Base-by-base conservation (phyloP, 2,113 vertebrate species). In the Paedocypris sp. region DNA sequence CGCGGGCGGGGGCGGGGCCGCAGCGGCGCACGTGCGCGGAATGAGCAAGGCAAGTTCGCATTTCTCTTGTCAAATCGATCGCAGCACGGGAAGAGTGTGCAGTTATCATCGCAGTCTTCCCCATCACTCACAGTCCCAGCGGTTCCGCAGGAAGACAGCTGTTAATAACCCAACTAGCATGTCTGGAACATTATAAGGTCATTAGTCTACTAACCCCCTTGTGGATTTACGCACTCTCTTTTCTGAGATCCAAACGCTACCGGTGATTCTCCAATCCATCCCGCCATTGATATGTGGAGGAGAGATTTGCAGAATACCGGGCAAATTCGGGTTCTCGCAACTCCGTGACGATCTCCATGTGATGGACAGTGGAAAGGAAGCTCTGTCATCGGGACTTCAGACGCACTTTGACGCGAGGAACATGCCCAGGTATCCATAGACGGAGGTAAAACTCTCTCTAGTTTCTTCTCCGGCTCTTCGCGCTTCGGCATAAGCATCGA, bases 21-120 rank as follows among this genome's bases (percentile, higher is more conserved):
- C 32, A 33, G 41, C 15, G 43, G 61, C 73, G 82, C 82, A 80
- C 83, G 82, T 86, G 83, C 77, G 78, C 78, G 69, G 83, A 84
- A 84, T 84, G 69, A 75, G 76, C 73, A 82, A 81, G 77, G 81
- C 76, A 63, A 76, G 78, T 73, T 82, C 77, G 76, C 80, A 73
- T 76, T 79, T 74, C 80, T 82, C 76, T 72, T 69, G 82, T 83
- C 81, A 82, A 82, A 87, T 86, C 83, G 82, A 85, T 86, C 80
- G 77, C 67, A 57, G 77, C 74, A 77, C 77, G 77, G 79, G 79
- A 82, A 79, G 78, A 84, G 83, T 70, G 79, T 74, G 73, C 81
- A 72, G 78, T 79, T 80, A 75, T 82, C 79, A 78, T 66, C 43
- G 74, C 74, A 67, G 66, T 63, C 77, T 75, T 81, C 79, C 73